A percentile compares a stretch with the other conserved stretches of the same genome.
Conservation (phyloP, 2,888 invertebrate genomes). For the Suillia variegata region DNA sequence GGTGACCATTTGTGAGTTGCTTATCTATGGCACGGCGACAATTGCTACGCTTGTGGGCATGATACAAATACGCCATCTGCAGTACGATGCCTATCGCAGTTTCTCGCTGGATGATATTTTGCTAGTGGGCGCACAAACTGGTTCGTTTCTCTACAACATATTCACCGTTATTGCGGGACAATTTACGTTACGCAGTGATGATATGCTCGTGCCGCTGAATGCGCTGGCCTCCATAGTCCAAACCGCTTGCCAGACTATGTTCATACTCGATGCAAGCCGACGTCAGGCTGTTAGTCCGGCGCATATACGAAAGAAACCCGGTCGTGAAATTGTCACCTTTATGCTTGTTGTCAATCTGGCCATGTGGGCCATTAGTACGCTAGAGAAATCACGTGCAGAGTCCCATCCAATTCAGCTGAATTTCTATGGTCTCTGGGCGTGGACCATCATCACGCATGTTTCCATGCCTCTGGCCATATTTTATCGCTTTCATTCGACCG, state of each 20-base stretch:
- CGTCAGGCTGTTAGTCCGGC: constrained; percentile 81
- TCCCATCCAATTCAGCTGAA: constrained; percentile 90
- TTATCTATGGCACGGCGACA: constrained; percentile 84
- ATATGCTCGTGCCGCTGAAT: constrained; percentile 80
- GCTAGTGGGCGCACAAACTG: constrained; percentile 90
- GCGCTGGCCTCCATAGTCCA: constrained; percentile 86
- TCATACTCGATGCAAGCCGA: constrained; percentile 88
- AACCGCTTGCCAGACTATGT: constrained; percentile 88
- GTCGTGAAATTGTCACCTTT: constrained; percentile 91
- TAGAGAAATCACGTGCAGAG: constrained; percentile 89
- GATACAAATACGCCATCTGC: constrained; percentile 82
- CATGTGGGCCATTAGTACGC: constrained; percentile 92
- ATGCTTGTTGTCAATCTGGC: constrained; percentile 87
- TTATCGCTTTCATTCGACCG: constrained; percentile 93
- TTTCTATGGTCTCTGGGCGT: constrained; percentile 92
- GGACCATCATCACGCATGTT: constrained; percentile 94
- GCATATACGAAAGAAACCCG: constrained; percentile 86
- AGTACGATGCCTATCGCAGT: constrained; percentile 82
- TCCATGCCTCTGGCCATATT: constrained; percentile 93
- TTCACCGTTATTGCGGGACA: constrained; percentile 94
- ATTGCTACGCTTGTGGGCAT: constrained; percentile 86
- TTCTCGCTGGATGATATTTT: constrained; percentile 88
- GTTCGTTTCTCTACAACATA: constrained; percentile 91
- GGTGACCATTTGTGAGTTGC: constrained; percentile 87
- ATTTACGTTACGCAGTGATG: constrained; percentile 81